Conservation (phyloP, 2,888 invertebrate species). For the Brenthis hecate region DNA sequence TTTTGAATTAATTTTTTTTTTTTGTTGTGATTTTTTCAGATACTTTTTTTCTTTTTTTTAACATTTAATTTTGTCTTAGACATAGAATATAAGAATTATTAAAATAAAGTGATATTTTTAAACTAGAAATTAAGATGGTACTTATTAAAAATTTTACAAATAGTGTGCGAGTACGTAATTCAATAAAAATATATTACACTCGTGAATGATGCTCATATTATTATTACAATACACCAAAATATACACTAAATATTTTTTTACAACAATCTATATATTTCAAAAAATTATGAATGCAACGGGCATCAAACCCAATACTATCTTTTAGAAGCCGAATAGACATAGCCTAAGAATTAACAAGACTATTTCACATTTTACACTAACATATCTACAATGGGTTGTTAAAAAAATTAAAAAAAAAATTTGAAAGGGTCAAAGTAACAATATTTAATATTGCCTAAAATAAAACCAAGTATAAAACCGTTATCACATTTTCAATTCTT, state of each 20-base stretch:
- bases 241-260: slow-evolving; percentile 17
- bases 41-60: slow-evolving; percentile 3
- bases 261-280: slow-evolving; percentile 8
- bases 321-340: no score
- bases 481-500: slow-evolving; percentile 32
- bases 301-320: no score
- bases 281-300: slow-evolving; percentile 4
- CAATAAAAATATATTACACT: slow-evolving; percentile 17
- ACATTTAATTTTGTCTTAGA: slow-evolving; percentile 15
- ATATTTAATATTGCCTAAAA: slow-evolving; percentile 35
- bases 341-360: not conserved
- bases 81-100: slow-evolving; percentile 12
- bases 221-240: slow-evolving; percentile 19
- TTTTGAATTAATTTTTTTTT: slow-evolving; percentile 4
- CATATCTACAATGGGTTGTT: not conserved
- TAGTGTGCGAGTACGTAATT: slow-evolving; percentile 17
- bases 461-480: slow-evolving; percentile 17
- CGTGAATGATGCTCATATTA: slow-evolving; percentile 16
- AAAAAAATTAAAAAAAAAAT: slow-evolving; percentile 9
- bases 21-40: not conserved
- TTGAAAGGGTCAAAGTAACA: slow-evolving; percentile 21
- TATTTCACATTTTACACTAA: not conserved
- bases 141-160: slow-evolving; percentile 11
- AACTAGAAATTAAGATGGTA: slow-evolving; percentile 7
- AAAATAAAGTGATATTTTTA: slow-evolving; percentile 13